phyloP scores from a whole-genome alignment of 1,140 invertebrate species.

The Leptinotarsa defecta region DNA sequence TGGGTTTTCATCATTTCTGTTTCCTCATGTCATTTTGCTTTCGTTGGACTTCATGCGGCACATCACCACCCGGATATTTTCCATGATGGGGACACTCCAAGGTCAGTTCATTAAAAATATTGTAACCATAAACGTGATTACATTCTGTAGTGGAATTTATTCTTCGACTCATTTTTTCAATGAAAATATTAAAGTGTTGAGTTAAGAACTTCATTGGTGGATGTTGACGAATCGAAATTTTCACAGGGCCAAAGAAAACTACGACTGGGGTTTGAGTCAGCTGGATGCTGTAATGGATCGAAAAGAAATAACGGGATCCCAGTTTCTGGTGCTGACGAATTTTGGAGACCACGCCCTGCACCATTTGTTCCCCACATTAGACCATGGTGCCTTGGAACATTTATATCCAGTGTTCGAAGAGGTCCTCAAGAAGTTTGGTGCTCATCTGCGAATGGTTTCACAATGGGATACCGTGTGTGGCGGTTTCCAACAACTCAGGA shows the following conservation, averaged over 20 bases:
- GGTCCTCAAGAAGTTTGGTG: conserved; percentile 72
- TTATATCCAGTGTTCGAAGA: conserved; percentile 69
- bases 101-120: conserved; percentile 64
- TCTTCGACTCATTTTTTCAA: no score
- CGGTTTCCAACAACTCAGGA: conserved; percentile 70
- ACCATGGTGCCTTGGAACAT: conserved; percentile 71
- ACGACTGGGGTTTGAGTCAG: conserved; percentile 80
- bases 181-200: no score
- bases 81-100: conserved; percentile 77
- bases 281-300: conserved; percentile 76
- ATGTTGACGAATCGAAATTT: no score
- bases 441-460: conserved; percentile 61
- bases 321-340: conserved; percentile 69
- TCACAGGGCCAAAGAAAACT: conserved; percentile 37
- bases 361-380: conserved; percentile 81
- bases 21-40: conserved; percentile 66
- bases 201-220: no score
- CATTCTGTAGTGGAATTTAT: no score
- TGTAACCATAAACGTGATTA: no score
- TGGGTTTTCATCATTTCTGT: conserved; percentile 67
- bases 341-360: conserved; percentile 81
- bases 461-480: conserved; percentile 69
- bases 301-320: conserved; percentile 69
- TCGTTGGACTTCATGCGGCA: conserved; percentile 74
- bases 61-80: conserved; percentile 85